A percentile compares a stretch with the other conserved stretches of the same genome.
Conservation (phyloP, 2,888 invertebrate genomes). For the Patella depressa region DNA sequence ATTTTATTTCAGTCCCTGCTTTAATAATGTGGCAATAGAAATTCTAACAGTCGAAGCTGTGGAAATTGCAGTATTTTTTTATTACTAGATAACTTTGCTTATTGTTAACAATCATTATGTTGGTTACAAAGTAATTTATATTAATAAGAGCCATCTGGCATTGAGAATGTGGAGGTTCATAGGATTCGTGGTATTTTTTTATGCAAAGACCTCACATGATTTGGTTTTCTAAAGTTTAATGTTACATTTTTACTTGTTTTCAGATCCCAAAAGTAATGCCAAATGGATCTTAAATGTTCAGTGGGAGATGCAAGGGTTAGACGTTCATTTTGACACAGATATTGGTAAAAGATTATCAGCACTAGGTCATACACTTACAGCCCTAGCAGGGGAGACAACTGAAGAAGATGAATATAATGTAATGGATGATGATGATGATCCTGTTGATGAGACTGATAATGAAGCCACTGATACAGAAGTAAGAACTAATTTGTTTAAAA, state of each 20-base stretch:
- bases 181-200: too few relatives aligned
- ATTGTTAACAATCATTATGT: too few relatives aligned
- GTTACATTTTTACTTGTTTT: background rate
- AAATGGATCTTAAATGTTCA: slow-evolving; percentile 98
- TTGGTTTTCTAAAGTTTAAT: too few relatives aligned
- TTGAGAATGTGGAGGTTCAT: too few relatives aligned
- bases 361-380: slow-evolving; percentile 93
- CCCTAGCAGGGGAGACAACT: slow-evolving; percentile 86
- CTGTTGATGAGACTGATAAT: slow-evolving; percentile 70
- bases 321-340: slow-evolving; percentile 94
- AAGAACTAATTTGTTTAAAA: background rate
- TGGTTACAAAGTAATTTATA: too few relatives aligned
- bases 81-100: too few relatives aligned
- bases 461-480: slow-evolving; percentile 33
- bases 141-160: too few relatives aligned
- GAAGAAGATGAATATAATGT: slow-evolving; percentile 40
- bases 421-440: slow-evolving; percentile 74
- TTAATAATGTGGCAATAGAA: background rate
- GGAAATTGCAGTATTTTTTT: background rate
- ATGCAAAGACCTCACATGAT: too few relatives aligned
- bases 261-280: slow-evolving; percentile 76
- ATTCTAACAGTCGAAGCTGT: background rate
- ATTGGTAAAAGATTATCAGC: slow-evolving; percentile 96
- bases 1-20: background rate
- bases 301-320: slow-evolving; percentile 99